Conservation (phyloP, 1,140 invertebrate genomes). For the Hormaphis cornu region DNA sequence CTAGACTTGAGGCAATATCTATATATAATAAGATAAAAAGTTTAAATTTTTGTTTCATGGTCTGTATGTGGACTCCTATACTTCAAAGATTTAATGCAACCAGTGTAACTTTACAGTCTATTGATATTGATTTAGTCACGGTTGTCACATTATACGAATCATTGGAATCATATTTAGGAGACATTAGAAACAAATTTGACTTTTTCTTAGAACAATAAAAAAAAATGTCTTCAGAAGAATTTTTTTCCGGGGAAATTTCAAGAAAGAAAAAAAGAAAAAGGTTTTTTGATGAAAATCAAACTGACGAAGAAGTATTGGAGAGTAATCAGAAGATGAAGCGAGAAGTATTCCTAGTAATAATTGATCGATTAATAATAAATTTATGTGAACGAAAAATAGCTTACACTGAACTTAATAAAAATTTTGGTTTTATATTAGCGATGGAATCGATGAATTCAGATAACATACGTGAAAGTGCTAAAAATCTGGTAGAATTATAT, state of each 20-base stretch:
- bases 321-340: not conserved
- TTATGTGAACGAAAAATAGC: conserved; percentile 13
- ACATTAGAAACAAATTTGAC: conserved; percentile 30
- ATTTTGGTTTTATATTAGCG: conserved; percentile 8
- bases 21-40: conserved; percentile 29
- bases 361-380: not conserved
- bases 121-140: not conserved
- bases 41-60: conserved; percentile 33
- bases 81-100: conserved; percentile 34
- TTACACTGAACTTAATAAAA: conserved; percentile 3
- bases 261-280: not conserved
- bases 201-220: conserved; percentile 21
- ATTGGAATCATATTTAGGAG: conserved; percentile 20
- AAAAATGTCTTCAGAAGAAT: conserved; percentile 15
- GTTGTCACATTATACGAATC: not conserved
- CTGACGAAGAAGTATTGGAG: conserved; percentile 5
- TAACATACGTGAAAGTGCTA: no score
- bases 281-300: no score
- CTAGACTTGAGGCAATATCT: conserved; percentile 20
- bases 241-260: not conserved
- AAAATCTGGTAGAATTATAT: no score
- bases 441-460: not conserved
- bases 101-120: conserved; percentile 18
- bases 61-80: conserved; percentile 30
- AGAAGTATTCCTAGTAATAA: not conserved